Evolutionary conservation across 1,140 invertebrate species (phyloP).

Genomic region (Diplogasteroides magnus): DNA sequence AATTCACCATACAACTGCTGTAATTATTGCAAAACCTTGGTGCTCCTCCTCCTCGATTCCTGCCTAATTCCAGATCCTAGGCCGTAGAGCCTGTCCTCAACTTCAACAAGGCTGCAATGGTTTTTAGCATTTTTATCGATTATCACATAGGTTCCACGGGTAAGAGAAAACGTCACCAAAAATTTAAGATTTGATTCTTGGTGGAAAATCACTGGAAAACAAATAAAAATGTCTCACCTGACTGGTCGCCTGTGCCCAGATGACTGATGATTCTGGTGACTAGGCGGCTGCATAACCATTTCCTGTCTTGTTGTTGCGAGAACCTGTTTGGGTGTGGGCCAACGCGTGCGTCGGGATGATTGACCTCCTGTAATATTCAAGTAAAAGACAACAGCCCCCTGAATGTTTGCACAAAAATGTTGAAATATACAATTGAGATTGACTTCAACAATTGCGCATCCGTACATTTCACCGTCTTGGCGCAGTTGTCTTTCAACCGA

Average conservation of each 20-base stretch:
- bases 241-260: not conserved
- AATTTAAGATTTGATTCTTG: not conserved
- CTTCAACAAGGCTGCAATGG: not conserved
- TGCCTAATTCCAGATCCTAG: too few species aligned
- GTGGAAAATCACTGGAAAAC: too few species aligned
- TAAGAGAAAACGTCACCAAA: too few species aligned
- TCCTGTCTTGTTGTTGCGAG: not conserved
- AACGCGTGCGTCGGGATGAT: not conserved
- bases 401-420: too few species aligned
- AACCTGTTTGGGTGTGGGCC: not conserved
- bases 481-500: too few species aligned
- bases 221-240: not conserved
- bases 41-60: too few species aligned
- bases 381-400: too few species aligned
- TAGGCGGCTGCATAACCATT: not conserved
- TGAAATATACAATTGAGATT: too few species aligned
- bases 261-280: not conserved
- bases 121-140: not conserved
- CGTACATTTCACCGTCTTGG: too few species aligned
- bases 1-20: not conserved
- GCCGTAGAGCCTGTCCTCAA: too few species aligned
- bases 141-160: not conserved
- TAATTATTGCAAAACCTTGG: too few species aligned
- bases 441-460: too few species aligned
- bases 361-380: not conserved